Base-by-base conservation (phyloP, 2,888 invertebrate species). In the Rhamnusium bicolor region DNA sequence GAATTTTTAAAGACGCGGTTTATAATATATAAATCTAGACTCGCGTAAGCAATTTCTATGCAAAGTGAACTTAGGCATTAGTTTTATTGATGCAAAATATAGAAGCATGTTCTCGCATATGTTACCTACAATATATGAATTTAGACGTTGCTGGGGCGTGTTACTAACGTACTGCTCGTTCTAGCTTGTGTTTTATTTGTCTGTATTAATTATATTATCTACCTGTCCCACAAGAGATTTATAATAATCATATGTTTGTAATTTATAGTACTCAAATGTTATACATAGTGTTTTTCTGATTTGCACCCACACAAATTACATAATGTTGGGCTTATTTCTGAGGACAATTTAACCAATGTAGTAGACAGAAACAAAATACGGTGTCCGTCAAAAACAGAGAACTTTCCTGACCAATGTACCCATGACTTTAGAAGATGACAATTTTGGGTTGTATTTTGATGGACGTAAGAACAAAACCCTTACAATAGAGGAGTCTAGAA, bases 1-100 rank as follows among this genome's bases (percentile, higher is more conserved):
- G 54, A 67, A 32, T 24, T 56, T 56, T 56, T 56, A 40, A 46
- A 21, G 32, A 46, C 19, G 46, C 16, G 56, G 8, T 29, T 29
- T 49, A 27, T 68, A 19, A 60, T 29, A 32, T 21, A 49, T 60
- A 16, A 68, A 68, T 49, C 58, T 60, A 46, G 29, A 47, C 54
- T 73, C 69, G 21, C 46, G 54, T 46, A 19, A 54, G 54, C 49
- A 65, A 65, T 65, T 60, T 66, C 56, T 24, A 71, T 71, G 60
- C 32, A 58, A 53, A 54, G 63, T 65, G 51, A 51, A 72, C 24
- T 27, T 27, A 21, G 32, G 21, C 47, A 54, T 61, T 72, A 68
- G 58, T 69, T 72, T 72, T 69, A 72, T 69, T 62, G 61, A 61
- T 66, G 72, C 61, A 68, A 68, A n/a, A 61, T 69, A 47, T 56